Evolutionary conservation across 2,113 vertebrate genomes (phyloP), one percentile per base, ranked within the genome.

Genomic region (Gobius niger): DNA sequence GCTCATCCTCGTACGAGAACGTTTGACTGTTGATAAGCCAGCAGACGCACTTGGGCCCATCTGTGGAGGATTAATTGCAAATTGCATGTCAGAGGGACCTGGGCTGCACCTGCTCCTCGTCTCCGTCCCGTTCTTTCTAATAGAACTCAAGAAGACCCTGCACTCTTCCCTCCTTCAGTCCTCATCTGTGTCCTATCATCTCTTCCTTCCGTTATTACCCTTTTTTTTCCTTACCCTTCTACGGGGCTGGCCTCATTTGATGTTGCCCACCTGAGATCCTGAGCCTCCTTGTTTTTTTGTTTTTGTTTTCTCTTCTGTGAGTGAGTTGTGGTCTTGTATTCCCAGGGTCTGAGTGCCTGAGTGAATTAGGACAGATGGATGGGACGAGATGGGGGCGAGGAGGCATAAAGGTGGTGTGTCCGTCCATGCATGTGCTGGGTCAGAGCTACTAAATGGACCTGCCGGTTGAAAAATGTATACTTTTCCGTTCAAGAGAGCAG

Each of bases 381-480:
- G 70, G 57, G 67, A 63, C 61, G 13, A 51, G 53, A 61, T 24
- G 24, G 24, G 50, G 63, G 60, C 41, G 62, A 64, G 16, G 51
- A 64, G 16, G 51, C 16, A 41, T 46, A 57, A 68, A 56, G 19
- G 61, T 54, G 65, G 56, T 41, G 63, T 12, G 61, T 53, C 9
- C 16, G 46, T 16, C 19, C 14, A 5, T 34, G 18, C 47, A 19
- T 63, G 73, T 12, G 11, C 61, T 61, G 66, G 74, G 79, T 65
- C 70, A 52, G 69, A 47, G 68, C 62, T 44, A 63, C 67, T 70
- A 69, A 63, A 81, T 47, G 57, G 56, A 72, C 44, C 80, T 73
- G 72, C 83, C 56, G 59, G 63, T 72, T 75, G 63, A 65, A 18
- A 68, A 81, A 74, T 68, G 52, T 34, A 81, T 83, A 67, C 68